These are phyloP conservation scores for Peribatodes rhomboidaria DNA, from an alignment of 2,888 invertebrate genomes.

Conservation along the genomic window DNA sequence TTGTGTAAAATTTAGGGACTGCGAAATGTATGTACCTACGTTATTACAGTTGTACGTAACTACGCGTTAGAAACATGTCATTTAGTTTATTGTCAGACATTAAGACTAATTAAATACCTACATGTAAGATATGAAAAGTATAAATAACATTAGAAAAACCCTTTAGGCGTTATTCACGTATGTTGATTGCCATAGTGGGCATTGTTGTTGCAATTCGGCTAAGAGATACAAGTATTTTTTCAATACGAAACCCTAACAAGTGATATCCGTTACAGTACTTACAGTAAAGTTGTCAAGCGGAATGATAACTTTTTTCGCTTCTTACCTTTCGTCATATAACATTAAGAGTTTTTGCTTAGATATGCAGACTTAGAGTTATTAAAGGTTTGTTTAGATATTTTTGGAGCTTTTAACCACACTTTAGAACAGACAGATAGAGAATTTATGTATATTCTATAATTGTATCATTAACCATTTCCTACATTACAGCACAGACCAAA, in stretches of 20 bases:
- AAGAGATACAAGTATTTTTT: not conserved
- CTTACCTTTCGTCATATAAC: not conserved
- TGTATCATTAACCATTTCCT: conserved; percentile 8
- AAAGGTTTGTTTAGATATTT: not conserved
- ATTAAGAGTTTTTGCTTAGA: not conserved
- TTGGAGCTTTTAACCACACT: not conserved
- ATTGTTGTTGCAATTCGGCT: conserved; percentile 7
- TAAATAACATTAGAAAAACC: conserved; percentile 31
- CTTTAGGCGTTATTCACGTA: conserved; percentile 2
- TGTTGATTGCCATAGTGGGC: not conserved
- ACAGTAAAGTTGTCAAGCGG: not conserved
- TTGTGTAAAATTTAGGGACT: conserved; percentile 29
- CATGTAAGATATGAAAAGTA: conserved; percentile 18
- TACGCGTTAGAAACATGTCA: not conserved
- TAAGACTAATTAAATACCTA: conserved; percentile 22
- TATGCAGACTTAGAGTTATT: not conserved
- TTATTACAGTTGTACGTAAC: conserved; percentile 19
- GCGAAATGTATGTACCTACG: conserved; percentile 14
- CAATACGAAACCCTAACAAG: not conserved
- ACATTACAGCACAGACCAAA: conserved; percentile 51
- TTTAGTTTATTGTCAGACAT: conserved; percentile 42
- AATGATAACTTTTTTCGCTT: not conserved
- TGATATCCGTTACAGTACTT: not conserved
- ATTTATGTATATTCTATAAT: not conserved
- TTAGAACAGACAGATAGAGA: not conserved